Conservation (phyloP, 2,113 vertebrate genomes). For the Pelvicachromis taeniatus region DNA sequence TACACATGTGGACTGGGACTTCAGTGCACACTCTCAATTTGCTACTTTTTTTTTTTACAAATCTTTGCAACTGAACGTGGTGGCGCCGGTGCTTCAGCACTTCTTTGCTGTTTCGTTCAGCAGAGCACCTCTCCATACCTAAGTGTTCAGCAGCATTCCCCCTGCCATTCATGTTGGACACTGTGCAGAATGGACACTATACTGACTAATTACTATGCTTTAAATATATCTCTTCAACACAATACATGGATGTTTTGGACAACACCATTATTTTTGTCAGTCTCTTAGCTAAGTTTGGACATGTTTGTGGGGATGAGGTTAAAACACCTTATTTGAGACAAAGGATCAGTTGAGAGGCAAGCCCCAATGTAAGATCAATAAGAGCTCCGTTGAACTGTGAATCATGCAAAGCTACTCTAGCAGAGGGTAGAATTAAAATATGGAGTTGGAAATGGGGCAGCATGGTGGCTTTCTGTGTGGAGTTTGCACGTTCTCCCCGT, state of each 20-base stretch:
- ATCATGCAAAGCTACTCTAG: background rate
- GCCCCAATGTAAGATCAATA: background rate
- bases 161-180: background rate
- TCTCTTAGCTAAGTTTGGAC: background rate
- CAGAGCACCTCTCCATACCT: background rate
- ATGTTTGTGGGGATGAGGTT: background rate
- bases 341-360: background rate
- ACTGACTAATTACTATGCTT: background rate
- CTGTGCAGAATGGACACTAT: background rate
- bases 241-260: background rate
- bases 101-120: background rate
- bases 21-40: background rate
- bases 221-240: background rate
- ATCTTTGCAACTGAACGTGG: background rate
- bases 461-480: too few species aligned
- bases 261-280: background rate
- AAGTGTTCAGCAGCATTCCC: background rate
- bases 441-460: background rate
- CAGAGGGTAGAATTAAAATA: background rate
- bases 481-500: too few species aligned
- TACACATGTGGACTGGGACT: background rate
- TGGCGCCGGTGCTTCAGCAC: background rate
- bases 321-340: background rate
- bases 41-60: background rate
- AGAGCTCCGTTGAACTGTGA: background rate